Evolutionary conservation across 2,888 invertebrate genomes (phyloP), one percentile per base, ranked within the genome.

Genomic region (Perizoma flavofasciatum): DNA sequence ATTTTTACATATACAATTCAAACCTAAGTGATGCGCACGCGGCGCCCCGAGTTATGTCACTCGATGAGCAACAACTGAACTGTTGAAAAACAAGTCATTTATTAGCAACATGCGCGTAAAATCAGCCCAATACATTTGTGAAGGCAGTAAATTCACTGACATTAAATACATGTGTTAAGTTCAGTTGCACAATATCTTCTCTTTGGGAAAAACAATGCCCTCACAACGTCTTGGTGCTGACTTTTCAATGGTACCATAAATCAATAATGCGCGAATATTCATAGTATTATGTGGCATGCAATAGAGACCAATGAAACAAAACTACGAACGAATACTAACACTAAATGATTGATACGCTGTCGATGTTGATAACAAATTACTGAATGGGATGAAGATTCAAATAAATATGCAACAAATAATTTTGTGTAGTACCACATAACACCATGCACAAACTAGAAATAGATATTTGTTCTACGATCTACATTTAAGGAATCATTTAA

Each of bases 11-110:
- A 86, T 85, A 91, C 87, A 92, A 92, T 88, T 90, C 89, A 91
- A 92, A 91, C 90, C 90, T 91, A 91, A 88, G 90, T 86, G 89
- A 84, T 81, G 89, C 89, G 90, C 91, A 90, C 92, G 89, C 90
- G 79, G 91, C 90, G 91, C 92, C 88, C 87, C 88, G 87, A 90
- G 86, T 90, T 85, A 84, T 90, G 86, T 92, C 91, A 92, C 91
- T 92, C 90, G 87, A 85, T 86, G 92, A 86, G 91, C 85, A 90
- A 92, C 88, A 90, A 91, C 87, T 87, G 89, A 88, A 88, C 91
- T 92, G 92, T 92, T 85, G 92, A 92, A 92, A 92, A 91, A 92
- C 89, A 92, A 92, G 92, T 92, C 76, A 90, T 90, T 91, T 85
- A 92, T 92, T 92, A 92, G 91, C 91, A 87, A 90, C 90, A 91